Evolutionary conservation across 2,797 vertebrate genomes (phyloP).

Genomic region (Sphenodon punctatus): DNA sequence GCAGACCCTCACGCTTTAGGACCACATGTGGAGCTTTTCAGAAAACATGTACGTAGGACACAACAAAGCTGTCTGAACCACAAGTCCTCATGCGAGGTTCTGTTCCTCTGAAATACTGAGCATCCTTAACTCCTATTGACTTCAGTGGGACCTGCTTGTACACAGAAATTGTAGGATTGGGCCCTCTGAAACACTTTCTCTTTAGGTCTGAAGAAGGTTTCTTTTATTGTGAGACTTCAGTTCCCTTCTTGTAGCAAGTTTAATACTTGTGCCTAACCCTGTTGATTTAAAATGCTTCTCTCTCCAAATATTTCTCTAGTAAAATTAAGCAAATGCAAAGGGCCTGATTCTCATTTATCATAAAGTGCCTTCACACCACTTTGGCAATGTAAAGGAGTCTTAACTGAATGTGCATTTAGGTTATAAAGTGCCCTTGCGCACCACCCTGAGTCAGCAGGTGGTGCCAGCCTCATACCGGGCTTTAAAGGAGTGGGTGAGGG

Average conservation of each 20-base stretch:
- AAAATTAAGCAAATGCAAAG: not conserved
- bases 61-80: not conserved
- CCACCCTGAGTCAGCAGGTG: no score
- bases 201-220: not conserved
- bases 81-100: not conserved
- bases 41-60: slow-evolving; percentile 91
- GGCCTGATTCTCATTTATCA: slow-evolving; percentile 17
- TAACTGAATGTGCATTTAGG: no score
- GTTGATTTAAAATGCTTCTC: not conserved
- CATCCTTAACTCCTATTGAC: not conserved
- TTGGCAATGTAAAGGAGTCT: no score
- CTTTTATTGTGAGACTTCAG: not conserved
- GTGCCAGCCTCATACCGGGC: no score
- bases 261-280: not conserved
- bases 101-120: fast-evolving
- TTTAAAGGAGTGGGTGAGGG: no score
- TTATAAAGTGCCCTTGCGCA: no score
- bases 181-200: not conserved
- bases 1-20: slow-evolving; percentile 94
- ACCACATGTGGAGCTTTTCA: slow-evolving; percentile 93
- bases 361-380: no score
- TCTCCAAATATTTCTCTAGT: not conserved
- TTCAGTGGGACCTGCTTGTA: not conserved
- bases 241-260: not conserved
- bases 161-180: not conserved